phyloP scores from a whole-genome alignment of 2,888 invertebrate genomes.

The Agrilus biguttatus region DNA sequence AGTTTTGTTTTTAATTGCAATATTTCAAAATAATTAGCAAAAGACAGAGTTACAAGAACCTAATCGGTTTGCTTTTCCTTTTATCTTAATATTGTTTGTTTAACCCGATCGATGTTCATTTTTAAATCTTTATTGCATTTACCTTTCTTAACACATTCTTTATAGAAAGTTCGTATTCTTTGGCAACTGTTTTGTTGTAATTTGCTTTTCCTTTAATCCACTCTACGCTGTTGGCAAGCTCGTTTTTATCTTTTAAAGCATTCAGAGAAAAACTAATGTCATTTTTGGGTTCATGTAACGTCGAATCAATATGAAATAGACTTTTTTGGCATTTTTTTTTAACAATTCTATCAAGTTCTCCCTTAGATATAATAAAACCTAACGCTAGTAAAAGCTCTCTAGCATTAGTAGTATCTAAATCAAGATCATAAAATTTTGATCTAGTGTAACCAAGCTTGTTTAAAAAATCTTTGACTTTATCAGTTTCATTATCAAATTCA shows the following conservation, averaged over 20 bases:
- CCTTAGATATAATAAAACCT: conserved; percentile 24
- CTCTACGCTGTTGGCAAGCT: conserved; percentile 4
- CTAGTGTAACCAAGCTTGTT: too few species aligned
- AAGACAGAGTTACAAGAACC: background rate
- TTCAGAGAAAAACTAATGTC: background rate
- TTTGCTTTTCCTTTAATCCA: conserved; percentile 9
- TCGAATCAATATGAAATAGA: too few species aligned
- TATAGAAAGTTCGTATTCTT: conserved; percentile 1
- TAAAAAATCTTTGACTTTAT: too few species aligned
- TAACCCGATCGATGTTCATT: background rate
- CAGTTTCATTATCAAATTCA: too few species aligned
- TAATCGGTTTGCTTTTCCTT: background rate
- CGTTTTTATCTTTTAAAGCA: conserved; percentile 4
- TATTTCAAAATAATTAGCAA: too few species aligned
- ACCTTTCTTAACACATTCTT: conserved; percentile 4
- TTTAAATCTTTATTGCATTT: background rate
- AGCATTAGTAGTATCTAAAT: background rate
- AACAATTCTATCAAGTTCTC: conserved; percentile 15
- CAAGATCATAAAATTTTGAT: too few species aligned
- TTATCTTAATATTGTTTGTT: too few species aligned
- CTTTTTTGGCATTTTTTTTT: conserved; percentile 2
- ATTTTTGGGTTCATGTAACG: too few species aligned
- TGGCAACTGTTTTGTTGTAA: conserved; percentile 1
- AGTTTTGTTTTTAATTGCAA: too few species aligned
- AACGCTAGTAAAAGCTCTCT: conserved; percentile 26